Base-by-base conservation (phyloP, 2,888 invertebrate genomes). In the Coenonympha glycerion region DNA sequence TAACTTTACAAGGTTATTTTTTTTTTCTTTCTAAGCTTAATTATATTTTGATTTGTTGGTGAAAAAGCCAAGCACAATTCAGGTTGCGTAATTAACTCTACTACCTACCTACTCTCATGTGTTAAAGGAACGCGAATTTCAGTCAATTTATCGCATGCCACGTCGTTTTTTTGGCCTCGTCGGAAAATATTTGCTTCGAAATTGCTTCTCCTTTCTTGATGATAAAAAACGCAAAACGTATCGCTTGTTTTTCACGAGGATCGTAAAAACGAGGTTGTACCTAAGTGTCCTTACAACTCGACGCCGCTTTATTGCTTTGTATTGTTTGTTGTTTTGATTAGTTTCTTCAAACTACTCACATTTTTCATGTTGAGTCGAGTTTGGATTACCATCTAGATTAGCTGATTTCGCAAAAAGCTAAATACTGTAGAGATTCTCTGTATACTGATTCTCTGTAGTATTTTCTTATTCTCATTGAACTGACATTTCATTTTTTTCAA, bases 221-320 rank as follows among this genome's bases (percentile, higher is more conserved):
- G 24, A 39, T 39, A 39, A 39, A 37, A 16, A 39, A 39, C 22
- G 22, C 22, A 9, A 22, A 39, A 39, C 39, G 39, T 39, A 22
- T 13, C 24, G 15, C 13, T 24, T 24, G 39, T 39, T 39, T 39
- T 39, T 9, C 39, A 39, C 22, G 24, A 39, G 15, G 13, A 39
- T 24, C 39, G 39, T 39, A 39, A 39, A 37, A 34, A 37, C 22
- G 13, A 8, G 15, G 6, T 5, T 33, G 3, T 30, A 13, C 1
- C 5, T 31, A 31, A 16, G 15, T 8, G 16, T 2, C 5, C 9
- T 16, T 24, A 24, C 39, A 39, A 39, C n/a, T n/a, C n/a, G n/a
- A n/a, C 5, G 22, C 16, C 16, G 15, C 24, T 22, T 13, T 9
- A 24, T 22, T 11, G 21, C 13, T 8, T 21, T 22, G 6, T 9